A percentile compares a stretch with the other conserved stretches of the same genome.
Evolutionary conservation across 2,888 invertebrate species (phyloP).

Genomic region (Noctuana brunneofusca): DNA sequence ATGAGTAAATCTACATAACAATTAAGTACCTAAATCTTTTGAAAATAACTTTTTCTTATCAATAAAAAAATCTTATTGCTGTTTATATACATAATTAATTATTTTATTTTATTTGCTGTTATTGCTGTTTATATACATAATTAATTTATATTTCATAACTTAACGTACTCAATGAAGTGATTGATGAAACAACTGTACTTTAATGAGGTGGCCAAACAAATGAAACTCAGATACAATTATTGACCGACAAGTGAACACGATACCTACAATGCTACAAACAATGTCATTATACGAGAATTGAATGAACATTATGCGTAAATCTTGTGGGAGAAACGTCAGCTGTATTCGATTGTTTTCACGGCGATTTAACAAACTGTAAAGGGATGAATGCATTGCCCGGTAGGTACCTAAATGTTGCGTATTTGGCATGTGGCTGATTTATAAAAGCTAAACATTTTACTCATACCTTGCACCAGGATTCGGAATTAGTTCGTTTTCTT

Average conservation of each 20-base stretch:
- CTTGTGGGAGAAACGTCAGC: conserved; percentile 56
- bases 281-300: conserved; percentile 22
- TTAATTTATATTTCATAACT: not conserved
- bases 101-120: too few relatives aligned
- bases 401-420: not conserved
- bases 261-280: conserved; percentile 19
- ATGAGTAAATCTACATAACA: too few relatives aligned
- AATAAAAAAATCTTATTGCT: too few relatives aligned
- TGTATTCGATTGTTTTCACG: conserved; percentile 57
- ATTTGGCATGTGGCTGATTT: too few relatives aligned
- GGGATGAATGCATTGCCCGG: conserved; percentile 22
- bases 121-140: too few relatives aligned
- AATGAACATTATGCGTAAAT: conserved; percentile 32
- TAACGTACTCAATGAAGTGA: not conserved
- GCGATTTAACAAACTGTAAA: conserved; percentile 41
- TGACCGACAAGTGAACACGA: conserved; percentile 17
- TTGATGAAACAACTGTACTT: not conserved
- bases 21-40: too few relatives aligned
- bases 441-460: too few relatives aligned
- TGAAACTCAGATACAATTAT: conserved; percentile 1
- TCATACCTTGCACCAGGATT: too few relatives aligned
- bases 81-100: too few relatives aligned
- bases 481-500: too few relatives aligned
- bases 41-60: too few relatives aligned
- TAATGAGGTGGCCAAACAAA: not conserved